Evolutionary conservation across 2,113 vertebrate genomes (phyloP), one percentile per base, ranked within the genome.

Genomic region (Rostratula benghalensis): DNA sequence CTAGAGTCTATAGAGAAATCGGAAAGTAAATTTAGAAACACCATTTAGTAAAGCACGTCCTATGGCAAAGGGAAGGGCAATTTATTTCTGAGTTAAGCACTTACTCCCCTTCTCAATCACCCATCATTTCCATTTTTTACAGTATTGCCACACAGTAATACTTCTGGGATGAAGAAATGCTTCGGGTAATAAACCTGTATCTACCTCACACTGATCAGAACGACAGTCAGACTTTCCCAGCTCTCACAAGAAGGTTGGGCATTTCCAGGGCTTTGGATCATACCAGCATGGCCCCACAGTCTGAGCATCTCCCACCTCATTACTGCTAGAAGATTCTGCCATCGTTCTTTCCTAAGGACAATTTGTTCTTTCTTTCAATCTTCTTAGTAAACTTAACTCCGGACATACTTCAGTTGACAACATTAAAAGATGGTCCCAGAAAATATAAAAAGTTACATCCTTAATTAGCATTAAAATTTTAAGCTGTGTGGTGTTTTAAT

Each of bases 11-110:
- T 33, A 85, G 39, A 74, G 71, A 93, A 92, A 48, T 33, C 11
- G 13, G 77, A 74, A 93, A 83, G 82, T 50, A 79, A 67, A 64
- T 69, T 89, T 91, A 96, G 96, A 97, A 95, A 81, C 79, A 43
- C 46, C 73, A 28, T 24, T 71, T 24, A 54, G 39, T 30, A 78
- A 89, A 90, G 78, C 86, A 69, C 71, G 82, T 93, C 46, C 33
- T 50, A 43, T 2, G 5, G 89, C 57, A 65, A 80, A 88, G 19
- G n/a, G 69, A 89, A 93, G 57, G 59, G 37, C 4, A 25, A 5
- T 15, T 39, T 27, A 68, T 89, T 51, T 79, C 80, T 1, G 0
- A 87, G 18, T 68, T 53, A 35, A 68, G 60, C 15, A 78, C 19
- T 81, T 87, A 7, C 87, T 70, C 61, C 87, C 59, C 67, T 67